Evolutionary conservation across 2,797 vertebrate species (phyloP).

Genomic region (Astyanax mexicanus): DNA sequence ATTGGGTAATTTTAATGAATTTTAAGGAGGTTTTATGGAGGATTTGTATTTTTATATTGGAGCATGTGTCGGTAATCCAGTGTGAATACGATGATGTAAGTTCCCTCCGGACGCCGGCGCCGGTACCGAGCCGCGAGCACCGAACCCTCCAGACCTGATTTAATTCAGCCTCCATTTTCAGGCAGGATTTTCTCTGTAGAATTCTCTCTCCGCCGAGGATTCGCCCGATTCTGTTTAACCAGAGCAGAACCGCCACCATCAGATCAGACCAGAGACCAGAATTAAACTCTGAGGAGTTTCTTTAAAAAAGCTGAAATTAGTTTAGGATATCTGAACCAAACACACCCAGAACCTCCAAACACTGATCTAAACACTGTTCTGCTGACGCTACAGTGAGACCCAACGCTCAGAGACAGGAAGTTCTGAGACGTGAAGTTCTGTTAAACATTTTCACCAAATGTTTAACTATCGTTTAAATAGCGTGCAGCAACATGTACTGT

Average conservation of each 20-base stretch:
- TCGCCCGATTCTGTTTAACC: conserved; percentile 46
- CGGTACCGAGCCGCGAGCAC: conserved; percentile 20
- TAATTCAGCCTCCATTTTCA: conserved; percentile 20
- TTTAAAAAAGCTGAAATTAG: conserved; percentile 48
- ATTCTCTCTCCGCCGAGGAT: conserved; percentile 24
- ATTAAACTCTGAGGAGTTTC: conserved; percentile 42
- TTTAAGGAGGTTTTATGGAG: conserved; percentile 44
- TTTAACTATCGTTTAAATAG: no score
- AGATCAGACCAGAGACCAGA: conserved; percentile 22
- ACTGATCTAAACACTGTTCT: no score
- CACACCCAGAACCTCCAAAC: conserved; percentile 19
- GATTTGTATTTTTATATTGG: conserved; percentile 29
- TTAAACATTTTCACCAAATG: no score
- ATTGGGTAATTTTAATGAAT: conserved; percentile 51
- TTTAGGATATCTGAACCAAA: conserved; percentile 54
- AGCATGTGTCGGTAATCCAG: conserved; percentile 27
- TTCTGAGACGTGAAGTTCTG: no score
- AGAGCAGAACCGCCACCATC: conserved; percentile 22
- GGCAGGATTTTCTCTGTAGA: conserved; percentile 22
- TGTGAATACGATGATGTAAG: conserved; percentile 45
- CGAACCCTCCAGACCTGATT: conserved; percentile 17
- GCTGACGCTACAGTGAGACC: no score
- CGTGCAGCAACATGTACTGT: no score
- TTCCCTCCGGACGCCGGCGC: conserved; percentile 21
- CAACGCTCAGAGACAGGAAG: no score